Base-by-base conservation (phyloP, 2,888 invertebrate species). In the Patella depressa region DNA sequence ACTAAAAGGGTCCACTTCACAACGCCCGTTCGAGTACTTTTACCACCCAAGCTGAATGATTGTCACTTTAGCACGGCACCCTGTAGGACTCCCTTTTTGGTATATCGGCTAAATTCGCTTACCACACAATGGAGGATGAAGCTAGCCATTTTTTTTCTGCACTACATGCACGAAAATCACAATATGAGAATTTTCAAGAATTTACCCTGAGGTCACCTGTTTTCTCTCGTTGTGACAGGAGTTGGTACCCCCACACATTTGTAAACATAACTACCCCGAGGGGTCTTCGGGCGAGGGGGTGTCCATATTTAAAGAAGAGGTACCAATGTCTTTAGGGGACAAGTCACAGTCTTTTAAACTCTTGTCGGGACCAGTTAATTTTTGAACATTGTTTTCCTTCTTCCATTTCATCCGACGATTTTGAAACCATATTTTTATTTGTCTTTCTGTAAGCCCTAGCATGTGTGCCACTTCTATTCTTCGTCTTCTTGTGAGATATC, bases 381-480 rank as follows among this genome's bases (percentile, higher is more conserved):
- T 89, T 14, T 85, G 85, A 65, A 89, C 84, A 82, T 89, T 89
- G 78, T 89, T 88, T 79, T 89, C 89, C 73, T 89, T 89, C 82
- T 89, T 89, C 89, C 97, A 97, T 93, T 98, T 98, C 98, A 98
- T 98, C 92, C 98, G 95, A 86, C 98, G 94, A 93, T 98, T 98
- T 93, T 98, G 98, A 94, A 98, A 92, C 91, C 91, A 91, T 45
- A 91, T 91, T 87, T 91, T 91, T 74, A 92, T 98, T 94, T 98
- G 98, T 90, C 98, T 94, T 93, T 98, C 98, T 85, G 98, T 98
- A 91, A 98, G 95, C 92, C 97, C 97, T 87, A 98, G 95, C 90
- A 97, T 96, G 93, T 98, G 98, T 87, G 98, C 98, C 91, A 98
- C 98, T 93, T 98, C 98, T 93, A 98, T 98, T 92, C 98, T 94